Conservation (phyloP, 2,113 vertebrate genomes). For the Toxostoma redivivum region DNA sequence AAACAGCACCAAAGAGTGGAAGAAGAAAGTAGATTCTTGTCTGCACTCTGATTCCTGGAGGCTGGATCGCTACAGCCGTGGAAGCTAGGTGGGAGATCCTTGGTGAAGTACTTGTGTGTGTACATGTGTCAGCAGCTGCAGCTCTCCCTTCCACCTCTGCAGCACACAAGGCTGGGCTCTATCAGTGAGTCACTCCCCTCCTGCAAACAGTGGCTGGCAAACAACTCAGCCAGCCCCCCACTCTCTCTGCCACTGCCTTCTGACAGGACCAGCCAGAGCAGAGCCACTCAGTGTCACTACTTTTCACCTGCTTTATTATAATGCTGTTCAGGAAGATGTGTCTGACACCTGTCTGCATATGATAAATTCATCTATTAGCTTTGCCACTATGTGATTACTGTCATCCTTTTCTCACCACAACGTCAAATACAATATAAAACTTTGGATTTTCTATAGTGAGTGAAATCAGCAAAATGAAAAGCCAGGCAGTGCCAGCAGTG, state of each 20-base stretch:
- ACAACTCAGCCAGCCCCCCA: background rate
- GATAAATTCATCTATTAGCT: background rate
- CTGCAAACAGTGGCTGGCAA: background rate
- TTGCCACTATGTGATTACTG: background rate
- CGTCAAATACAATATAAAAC: background rate
- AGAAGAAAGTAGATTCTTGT: background rate
- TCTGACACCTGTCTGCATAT: background rate
- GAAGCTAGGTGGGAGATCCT: background rate
- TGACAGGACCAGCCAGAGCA: background rate
- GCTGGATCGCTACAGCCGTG: background rate
- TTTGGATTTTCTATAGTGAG: constrained; percentile 19
- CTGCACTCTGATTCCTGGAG: background rate
- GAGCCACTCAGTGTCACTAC: background rate
- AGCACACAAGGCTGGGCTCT: background rate
- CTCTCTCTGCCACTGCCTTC: background rate
- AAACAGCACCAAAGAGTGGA: constrained; percentile 39
- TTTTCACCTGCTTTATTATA: background rate
- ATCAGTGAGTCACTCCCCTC: background rate
- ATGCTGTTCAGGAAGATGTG: background rate
- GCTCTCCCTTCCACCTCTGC: background rate
- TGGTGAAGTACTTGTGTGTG: background rate
- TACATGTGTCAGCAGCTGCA: background rate
- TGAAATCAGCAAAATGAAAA: background rate
- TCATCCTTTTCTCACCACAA: background rate
- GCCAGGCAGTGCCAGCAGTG: background rate